A percentile compares a stretch with the other conserved stretches of the same genome.
These are phyloP conservation scores for Apostichopus parvimensis DNA, from an alignment of 35 echinoderm and acorn worm genomes.

Conservation along the genomic window DNA sequence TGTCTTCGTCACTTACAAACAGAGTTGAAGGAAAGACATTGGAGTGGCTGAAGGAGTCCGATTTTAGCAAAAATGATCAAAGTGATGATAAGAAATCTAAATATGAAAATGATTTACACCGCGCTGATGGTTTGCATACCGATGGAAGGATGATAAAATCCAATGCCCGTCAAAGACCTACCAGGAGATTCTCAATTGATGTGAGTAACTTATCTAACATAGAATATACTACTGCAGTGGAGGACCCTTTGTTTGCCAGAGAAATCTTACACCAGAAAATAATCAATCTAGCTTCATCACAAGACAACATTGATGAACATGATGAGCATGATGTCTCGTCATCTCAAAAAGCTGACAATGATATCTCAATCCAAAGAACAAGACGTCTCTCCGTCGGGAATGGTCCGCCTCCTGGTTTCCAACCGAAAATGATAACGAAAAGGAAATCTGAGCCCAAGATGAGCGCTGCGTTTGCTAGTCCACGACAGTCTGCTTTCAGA, in stretches of 20 bases:
- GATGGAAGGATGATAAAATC: neutral
- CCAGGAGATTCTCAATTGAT: constrained; percentile 14
- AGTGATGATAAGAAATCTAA: neutral
- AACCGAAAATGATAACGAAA: neutral
- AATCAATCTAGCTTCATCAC: constrained; percentile 23
- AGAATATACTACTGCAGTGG: neutral
- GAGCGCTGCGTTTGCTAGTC: neutral
- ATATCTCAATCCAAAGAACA: constrained; percentile 15
- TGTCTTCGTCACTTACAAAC: neutral
- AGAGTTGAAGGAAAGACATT: neutral
- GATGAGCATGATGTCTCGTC: neutral
- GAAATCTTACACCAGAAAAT: constrained; percentile 44
- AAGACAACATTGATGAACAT: constrained; percentile 42
- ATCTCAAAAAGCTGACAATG: neutral
- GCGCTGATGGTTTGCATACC: neutral
- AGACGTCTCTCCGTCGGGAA: constrained; percentile 26
- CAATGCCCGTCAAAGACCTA: neutral
- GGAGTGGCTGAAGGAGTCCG: neutral
- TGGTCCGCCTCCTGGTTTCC: neutral
- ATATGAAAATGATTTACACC: neutral
- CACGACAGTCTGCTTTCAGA: neutral
- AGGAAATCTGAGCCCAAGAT: neutral
- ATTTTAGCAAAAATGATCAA: neutral
- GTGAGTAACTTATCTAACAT: neutral
- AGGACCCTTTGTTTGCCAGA: constrained; percentile 38